Percentiles rank a stretch among this genome's conserved stretches.
Conservation (phyloP, 2,888 invertebrate genomes). For the Sicus ferrugineus region DNA sequence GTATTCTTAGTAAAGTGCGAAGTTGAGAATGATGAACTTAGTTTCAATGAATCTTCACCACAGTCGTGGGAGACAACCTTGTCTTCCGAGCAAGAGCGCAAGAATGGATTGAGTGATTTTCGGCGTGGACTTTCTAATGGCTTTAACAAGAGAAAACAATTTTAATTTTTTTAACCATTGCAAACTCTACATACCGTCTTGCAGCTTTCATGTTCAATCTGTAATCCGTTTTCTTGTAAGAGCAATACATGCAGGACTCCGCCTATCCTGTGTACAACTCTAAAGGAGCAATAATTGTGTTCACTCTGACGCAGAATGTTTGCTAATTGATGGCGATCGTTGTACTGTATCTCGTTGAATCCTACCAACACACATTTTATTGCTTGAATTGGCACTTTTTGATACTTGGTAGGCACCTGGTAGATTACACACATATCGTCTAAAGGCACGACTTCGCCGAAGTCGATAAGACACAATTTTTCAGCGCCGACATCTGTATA, state of each 20-base stretch:
- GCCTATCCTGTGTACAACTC: slow-evolving; percentile 28
- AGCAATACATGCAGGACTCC: slow-evolving; percentile 37
- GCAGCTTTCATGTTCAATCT: background rate
- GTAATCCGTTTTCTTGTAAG: slow-evolving; percentile 18
- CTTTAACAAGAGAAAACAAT: no score
- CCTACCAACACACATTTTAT: slow-evolving; percentile 42
- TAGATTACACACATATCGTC: slow-evolving; percentile 34
- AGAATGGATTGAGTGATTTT: no score
- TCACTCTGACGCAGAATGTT: slow-evolving; percentile 31
- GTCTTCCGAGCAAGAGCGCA: no score
- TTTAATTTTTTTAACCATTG: no score
- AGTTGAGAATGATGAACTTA: no score
- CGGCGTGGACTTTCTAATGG: no score
- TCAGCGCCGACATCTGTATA: background rate
- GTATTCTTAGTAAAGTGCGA: no score
- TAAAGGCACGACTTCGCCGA: slow-evolving; percentile 39
- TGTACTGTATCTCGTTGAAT: slow-evolving; percentile 10
- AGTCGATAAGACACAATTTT: slow-evolving; percentile 39
- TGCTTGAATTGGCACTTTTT: slow-evolving; percentile 39
- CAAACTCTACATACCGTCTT: no score
- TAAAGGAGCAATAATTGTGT: slow-evolving; percentile 35
- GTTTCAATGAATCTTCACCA: no score
- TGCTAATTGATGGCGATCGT: slow-evolving; percentile 31
- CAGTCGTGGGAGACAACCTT: no score
- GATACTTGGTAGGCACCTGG: slow-evolving; percentile 34